phyloP scores from a whole-genome alignment of 1,140 invertebrate genomes.

The Drosophila takahashii region DNA sequence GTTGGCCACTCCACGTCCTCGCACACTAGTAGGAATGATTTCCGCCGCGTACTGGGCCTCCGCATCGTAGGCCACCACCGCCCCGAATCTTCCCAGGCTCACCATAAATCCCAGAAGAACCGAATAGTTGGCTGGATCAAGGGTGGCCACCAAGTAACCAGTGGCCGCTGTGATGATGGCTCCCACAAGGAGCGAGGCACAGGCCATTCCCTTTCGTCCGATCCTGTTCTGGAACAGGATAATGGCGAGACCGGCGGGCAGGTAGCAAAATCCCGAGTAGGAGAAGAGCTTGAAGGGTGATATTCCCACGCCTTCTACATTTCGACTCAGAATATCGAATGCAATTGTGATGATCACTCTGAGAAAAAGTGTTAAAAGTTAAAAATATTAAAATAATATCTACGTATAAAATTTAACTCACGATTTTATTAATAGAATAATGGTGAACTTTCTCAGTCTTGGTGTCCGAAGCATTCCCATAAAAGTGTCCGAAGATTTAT shows the following conservation, averaged over 20 bases:
- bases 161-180: slow-evolving; percentile 85
- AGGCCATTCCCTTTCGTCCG: slow-evolving; percentile 87
- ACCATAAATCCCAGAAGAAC: slow-evolving; percentile 69
- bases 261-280: slow-evolving; percentile 83
- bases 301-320: slow-evolving; percentile 86
- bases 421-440: slow-evolving; percentile 87
- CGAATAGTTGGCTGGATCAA: slow-evolving; percentile 51
- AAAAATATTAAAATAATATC: too few relatives aligned
- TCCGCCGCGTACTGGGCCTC: slow-evolving; percentile 88
- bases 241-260: slow-evolving; percentile 86
- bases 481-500: slow-evolving; percentile 68
- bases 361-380: not conserved
- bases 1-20: slow-evolving; percentile 86
- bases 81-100: slow-evolving; percentile 87
- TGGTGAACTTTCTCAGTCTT: slow-evolving; percentile 85
- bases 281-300: slow-evolving; percentile 87
- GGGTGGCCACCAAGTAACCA: slow-evolving; percentile 76
- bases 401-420: slow-evolving; percentile 69
- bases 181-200: slow-evolving; percentile 85
- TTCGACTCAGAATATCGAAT: slow-evolving; percentile 87
- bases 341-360: slow-evolving; percentile 86
- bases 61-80: slow-evolving; percentile 88
- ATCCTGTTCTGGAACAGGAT: slow-evolving; percentile 86
- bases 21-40: slow-evolving; percentile 88
- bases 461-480: slow-evolving; percentile 86